phyloP scores from a whole-genome alignment of 2,888 invertebrate species.

The Metalampra italica region DNA sequence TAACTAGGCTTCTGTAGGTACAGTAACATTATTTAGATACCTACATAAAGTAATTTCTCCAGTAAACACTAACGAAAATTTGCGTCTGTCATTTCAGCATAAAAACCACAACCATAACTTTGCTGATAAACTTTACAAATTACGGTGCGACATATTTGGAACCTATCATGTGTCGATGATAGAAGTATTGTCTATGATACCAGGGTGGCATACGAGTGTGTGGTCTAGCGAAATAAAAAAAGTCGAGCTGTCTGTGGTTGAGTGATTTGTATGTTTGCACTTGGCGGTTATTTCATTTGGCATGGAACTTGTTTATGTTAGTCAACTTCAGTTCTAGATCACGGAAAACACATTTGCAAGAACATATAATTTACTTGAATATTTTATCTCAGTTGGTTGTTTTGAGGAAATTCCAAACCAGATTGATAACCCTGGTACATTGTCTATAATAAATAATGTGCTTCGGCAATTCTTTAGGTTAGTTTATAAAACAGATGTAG shows the following conservation, averaged over 20 bases:
- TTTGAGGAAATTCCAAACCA: no score
- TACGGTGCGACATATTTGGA: constrained; percentile 2
- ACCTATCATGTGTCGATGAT: constrained; percentile 5
- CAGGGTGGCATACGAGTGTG: constrained; percentile 9
- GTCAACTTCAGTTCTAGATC: not conserved
- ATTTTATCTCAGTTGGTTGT: no score
- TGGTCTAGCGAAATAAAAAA: constrained; percentile 1
- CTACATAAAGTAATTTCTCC: no score
- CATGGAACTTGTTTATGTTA: not conserved
- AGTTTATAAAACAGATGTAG: no score
- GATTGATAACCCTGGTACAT: no score
- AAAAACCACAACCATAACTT: not conserved
- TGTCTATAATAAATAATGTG: no score
- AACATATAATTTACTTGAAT: no score
- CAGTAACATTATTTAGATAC: no score
- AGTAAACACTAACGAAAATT: no score
- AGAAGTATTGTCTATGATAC: constrained; percentile 5
- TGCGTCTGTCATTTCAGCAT: not conserved
- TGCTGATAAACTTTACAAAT: constrained; percentile 4
- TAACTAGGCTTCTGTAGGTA: no score
- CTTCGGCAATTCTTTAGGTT: no score
- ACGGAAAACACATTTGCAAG: no score
- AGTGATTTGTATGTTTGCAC: not conserved
- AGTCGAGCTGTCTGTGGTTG: not conserved
- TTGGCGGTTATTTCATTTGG: not conserved